A percentile compares a stretch with the other conserved stretches of the same genome.
These are phyloP conservation scores for Megalops cyprinoides DNA, from an alignment of 2,797 vertebrate genomes.

Conservation along the genomic window DNA sequence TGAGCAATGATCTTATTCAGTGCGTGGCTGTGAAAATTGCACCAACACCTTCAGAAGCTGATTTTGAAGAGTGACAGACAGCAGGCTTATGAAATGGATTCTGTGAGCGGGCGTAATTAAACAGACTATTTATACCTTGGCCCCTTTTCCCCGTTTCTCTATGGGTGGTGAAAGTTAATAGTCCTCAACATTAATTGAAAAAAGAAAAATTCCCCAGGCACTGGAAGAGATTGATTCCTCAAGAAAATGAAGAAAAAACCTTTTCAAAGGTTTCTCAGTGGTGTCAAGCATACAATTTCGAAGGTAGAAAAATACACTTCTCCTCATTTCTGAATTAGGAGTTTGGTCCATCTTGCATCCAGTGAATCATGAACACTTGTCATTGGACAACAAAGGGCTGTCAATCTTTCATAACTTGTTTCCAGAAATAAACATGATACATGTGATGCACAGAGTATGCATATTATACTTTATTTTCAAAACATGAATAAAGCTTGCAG, in stretches of 20 bases:
- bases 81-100: constrained; percentile 2
- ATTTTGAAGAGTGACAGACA: constrained; percentile 29
- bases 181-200: constrained; percentile 26
- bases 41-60: constrained; percentile 5
- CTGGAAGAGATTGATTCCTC: constrained; percentile 19
- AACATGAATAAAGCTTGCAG: too few relatives aligned
- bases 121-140: constrained; percentile 33
- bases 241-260: constrained; percentile 19
- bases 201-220: constrained; percentile 1
- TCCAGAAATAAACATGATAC: too few relatives aligned
- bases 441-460: too few relatives aligned
- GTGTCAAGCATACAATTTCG: constrained; percentile 18
- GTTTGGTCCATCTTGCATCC: neutral
- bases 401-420: neutral
- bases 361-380: neutral
- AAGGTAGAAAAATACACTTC: neutral
- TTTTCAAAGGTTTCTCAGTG: constrained; percentile 11
- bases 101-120: constrained; percentile 32
- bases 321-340: constrained; percentile 11
- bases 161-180: constrained; percentile 20
- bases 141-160: constrained; percentile 16
- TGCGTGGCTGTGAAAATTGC: constrained; percentile 27
- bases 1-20: constrained; percentile 24
- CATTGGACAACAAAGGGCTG: neutral
- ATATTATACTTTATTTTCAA: too few relatives aligned